Percentiles rank a stretch among this genome's conserved stretches.
These are phyloP conservation scores for Mycalesis mineus DNA, from an alignment of 2,888 invertebrate species.

Conservation along the genomic window DNA sequence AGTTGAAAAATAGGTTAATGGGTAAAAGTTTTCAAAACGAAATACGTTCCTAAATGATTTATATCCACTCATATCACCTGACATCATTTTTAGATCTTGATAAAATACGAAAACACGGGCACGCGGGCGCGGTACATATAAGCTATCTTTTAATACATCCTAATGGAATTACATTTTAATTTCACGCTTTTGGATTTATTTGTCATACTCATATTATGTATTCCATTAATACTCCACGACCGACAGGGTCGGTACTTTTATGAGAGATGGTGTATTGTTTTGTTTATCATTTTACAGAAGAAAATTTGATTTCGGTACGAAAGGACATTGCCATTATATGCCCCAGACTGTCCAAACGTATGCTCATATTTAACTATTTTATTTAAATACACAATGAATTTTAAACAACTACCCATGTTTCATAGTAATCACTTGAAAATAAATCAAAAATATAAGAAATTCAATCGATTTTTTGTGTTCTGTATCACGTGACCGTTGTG, in stretches of 20 bases:
- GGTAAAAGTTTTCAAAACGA: not conserved
- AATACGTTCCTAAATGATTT: not conserved
- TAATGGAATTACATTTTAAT: constrained; percentile 2
- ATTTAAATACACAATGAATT: too few relatives aligned
- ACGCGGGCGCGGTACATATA: not conserved
- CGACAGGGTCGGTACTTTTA: not conserved
- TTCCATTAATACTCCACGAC: not conserved
- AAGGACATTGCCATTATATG: too few relatives aligned
- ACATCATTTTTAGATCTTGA: not conserved
- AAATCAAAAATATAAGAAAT: too few relatives aligned
- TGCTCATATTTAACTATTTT: too few relatives aligned
- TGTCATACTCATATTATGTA: not conserved
- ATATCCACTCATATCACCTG: not conserved
- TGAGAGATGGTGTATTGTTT: too few relatives aligned
- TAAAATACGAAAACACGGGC: not conserved
- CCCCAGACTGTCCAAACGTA: too few relatives aligned
- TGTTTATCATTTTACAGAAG: too few relatives aligned
- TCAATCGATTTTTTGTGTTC: too few relatives aligned
- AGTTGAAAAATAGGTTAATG: not conserved
- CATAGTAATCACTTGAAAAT: too few relatives aligned
- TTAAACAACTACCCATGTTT: too few relatives aligned
- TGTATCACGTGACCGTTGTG: too few relatives aligned
- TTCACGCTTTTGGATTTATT: not conserved
- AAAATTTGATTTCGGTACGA: too few relatives aligned
- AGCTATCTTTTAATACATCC: not conserved